These are phyloP conservation scores for Melanocharis versteri DNA, from an alignment of 2,113 vertebrate genomes.

Conservation along the genomic window DNA sequence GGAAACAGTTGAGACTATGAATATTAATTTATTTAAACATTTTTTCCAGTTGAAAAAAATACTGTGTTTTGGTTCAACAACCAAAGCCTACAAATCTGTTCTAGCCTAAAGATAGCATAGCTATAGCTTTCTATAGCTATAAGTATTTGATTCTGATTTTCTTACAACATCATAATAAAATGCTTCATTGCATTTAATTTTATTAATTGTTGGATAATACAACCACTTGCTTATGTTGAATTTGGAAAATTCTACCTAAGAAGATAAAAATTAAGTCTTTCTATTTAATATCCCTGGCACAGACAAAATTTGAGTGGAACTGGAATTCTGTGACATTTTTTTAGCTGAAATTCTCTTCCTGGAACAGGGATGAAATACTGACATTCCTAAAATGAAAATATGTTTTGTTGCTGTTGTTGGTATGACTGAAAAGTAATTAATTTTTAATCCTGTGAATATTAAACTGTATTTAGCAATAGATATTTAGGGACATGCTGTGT, in stretches of 20 bases:
- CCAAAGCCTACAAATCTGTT: not conserved
- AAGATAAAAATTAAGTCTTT: not conserved
- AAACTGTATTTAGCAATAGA: not conserved
- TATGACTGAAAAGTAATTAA: not conserved
- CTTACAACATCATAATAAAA: not conserved
- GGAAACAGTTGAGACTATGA: not conserved
- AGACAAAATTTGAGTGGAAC: not conserved
- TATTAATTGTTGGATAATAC: not conserved
- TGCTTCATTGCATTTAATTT: not conserved
- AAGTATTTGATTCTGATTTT: not conserved
- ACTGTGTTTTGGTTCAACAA: not conserved
- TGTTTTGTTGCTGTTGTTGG: not conserved
- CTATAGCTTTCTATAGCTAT: not conserved
- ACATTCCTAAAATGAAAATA: not conserved
- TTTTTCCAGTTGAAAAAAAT: not conserved
- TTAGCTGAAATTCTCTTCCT: not conserved
- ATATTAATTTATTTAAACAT: not conserved
- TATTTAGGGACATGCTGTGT: not conserved
- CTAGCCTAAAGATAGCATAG: not conserved
- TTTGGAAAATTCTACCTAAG: not conserved
- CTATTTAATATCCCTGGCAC: not conserved
- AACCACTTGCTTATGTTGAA: not conserved
- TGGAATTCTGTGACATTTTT: not conserved
- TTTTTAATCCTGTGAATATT: not conserved
- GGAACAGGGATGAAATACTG: not conserved